Percentiles rank a stretch among this genome's conserved stretches.
phyloP scores from a whole-genome alignment of 2,797 vertebrate genomes.

The Onychomys leucogaster region DNA sequence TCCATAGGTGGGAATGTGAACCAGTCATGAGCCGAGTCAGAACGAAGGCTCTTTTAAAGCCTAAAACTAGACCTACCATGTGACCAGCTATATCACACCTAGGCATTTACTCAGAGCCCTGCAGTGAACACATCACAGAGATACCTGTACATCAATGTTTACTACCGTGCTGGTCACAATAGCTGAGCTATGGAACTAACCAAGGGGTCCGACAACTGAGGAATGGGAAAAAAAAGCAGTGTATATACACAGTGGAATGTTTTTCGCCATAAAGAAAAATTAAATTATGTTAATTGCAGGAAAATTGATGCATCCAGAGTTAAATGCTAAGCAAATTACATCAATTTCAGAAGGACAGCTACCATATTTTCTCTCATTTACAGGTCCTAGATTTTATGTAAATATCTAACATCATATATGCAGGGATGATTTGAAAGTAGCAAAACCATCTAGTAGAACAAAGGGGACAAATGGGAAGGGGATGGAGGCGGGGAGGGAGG shows the following conservation, averaged over 20 bases:
- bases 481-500: rapidly evolving
- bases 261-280: neutral
- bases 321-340: neutral
- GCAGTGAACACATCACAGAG: neutral
- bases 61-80: neutral
- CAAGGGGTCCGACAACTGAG: neutral
- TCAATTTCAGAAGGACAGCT: neutral
- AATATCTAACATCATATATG: neutral
- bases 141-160: neutral
- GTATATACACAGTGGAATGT: neutral
- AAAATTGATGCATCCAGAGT: neutral
- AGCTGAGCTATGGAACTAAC: neutral
- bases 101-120: neutral
- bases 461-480: neutral
- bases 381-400: neutral
- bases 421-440: neutral
- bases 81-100: neutral
- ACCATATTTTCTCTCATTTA: neutral
- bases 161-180: neutral
- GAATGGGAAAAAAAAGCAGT: neutral
- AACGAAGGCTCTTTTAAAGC: neutral
- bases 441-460: neutral
- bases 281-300: neutral
- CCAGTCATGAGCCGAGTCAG: neutral
- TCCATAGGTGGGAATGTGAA: too few species aligned